These are phyloP conservation scores for Mellivora capensis DNA, from an alignment of 2,113 vertebrate genomes.

Conservation along the genomic window DNA sequence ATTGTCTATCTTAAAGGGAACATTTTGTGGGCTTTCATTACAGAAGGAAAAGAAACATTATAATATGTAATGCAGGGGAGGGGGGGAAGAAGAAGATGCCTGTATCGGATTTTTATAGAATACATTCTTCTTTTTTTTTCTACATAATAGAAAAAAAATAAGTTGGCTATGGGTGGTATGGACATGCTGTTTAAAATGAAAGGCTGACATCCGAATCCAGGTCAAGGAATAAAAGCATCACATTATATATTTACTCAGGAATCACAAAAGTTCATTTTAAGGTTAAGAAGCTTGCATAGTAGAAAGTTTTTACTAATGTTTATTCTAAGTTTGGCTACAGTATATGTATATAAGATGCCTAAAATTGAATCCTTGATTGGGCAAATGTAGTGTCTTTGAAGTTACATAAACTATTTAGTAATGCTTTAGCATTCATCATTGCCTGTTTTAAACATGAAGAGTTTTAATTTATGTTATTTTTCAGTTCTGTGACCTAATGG, in stretches of 20 bases:
- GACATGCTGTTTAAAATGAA: background rate
- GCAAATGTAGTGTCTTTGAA: background rate
- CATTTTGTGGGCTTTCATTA: background rate
- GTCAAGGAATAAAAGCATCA: conserved; percentile 44
- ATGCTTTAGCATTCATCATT: background rate
- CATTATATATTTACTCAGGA: conserved; percentile 25
- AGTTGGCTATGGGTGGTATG: background rate
- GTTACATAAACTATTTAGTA: background rate
- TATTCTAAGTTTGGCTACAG: background rate
- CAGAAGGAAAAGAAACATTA: background rate
- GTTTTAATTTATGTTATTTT: conserved; percentile 27
- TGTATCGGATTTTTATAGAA: background rate
- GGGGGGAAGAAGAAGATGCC: background rate
- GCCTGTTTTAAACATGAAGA: background rate
- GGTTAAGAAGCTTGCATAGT: conserved; percentile 39
- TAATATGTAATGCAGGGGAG: background rate
- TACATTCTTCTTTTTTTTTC: background rate
- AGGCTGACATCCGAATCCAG: background rate
- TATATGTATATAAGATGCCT: background rate
- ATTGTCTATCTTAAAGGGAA: background rate
- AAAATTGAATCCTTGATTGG: background rate
- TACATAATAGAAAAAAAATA: background rate
- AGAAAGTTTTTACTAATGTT: conserved; percentile 32
- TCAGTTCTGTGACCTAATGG: background rate
- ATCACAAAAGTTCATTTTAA: conserved; percentile 24